Evolutionary conservation across 2,797 vertebrate species (phyloP).

Genomic region (Austrolebias charrua): DNA sequence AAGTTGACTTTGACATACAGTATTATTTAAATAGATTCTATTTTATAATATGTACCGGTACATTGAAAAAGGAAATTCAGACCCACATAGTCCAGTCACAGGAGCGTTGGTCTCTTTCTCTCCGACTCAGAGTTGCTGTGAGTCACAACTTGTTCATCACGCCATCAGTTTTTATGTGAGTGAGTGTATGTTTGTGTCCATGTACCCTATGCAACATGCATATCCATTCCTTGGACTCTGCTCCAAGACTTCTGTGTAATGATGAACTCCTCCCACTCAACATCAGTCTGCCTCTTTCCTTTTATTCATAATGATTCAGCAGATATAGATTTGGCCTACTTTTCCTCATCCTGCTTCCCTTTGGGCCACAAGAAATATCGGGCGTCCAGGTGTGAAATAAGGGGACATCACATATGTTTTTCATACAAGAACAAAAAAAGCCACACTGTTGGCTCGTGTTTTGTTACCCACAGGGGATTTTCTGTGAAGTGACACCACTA

Average conservation of each 20-base stretch:
- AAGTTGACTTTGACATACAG: too few relatives aligned
- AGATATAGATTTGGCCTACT: slow-evolving; percentile 54
- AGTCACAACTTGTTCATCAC: slow-evolving; percentile 45
- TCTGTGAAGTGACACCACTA: slow-evolving; percentile 9
- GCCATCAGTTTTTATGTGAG: slow-evolving; percentile 25
- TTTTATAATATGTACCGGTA: neutral
- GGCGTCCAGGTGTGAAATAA: slow-evolving; percentile 25
- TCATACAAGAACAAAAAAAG: slow-evolving; percentile 11
- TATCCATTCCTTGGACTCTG: slow-evolving; percentile 27
- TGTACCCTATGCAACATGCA: slow-evolving; percentile 15
- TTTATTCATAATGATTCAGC: slow-evolving; percentile 53
- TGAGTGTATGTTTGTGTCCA: slow-evolving; percentile 10
- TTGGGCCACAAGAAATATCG: slow-evolving; percentile 19
- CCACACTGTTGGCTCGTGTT: neutral
- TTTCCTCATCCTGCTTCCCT: slow-evolving; percentile 28
- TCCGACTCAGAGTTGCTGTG: slow-evolving; percentile 43
- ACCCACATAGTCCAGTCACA: slow-evolving; percentile 26
- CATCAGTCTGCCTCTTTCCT: slow-evolving; percentile 20
- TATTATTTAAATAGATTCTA: too few relatives aligned
- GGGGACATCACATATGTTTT: slow-evolving; percentile 14
- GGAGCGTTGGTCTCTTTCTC: slow-evolving; percentile 16
- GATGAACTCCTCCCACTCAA: slow-evolving; percentile 58
- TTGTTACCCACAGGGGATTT: slow-evolving; percentile 12
- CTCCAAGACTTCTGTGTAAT: slow-evolving; percentile 45
- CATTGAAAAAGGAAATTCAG: slow-evolving; percentile 5